Percentiles rank a stretch among this genome's conserved stretches.
Conservation (phyloP, 2,888 invertebrate species). For the Tetramorium bicarinatum region DNA sequence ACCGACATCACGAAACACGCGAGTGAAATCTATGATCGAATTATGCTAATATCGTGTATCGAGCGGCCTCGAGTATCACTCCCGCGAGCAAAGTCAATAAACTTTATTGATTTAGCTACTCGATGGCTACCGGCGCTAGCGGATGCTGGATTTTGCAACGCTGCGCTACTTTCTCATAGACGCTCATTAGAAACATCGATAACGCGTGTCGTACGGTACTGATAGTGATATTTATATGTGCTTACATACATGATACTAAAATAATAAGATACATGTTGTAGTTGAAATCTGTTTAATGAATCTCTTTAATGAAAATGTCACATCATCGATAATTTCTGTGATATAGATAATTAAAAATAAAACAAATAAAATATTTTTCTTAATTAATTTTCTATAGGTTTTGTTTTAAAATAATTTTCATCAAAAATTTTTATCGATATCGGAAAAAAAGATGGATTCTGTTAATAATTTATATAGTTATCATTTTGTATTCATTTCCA, state of each 20-base stretch:
- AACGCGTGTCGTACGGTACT: not conserved
- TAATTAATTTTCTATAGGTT: not conserved
- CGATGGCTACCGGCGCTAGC: not conserved
- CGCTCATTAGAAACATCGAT: slow-evolving; percentile 17
- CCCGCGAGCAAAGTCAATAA: slow-evolving; percentile 41
- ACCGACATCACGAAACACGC: not conserved
- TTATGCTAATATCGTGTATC: slow-evolving; percentile 41
- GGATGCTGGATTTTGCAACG: slow-evolving; percentile 15
- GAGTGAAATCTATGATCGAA: slow-evolving; percentile 32
- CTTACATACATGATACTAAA: not conserved
- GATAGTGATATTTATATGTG: slow-evolving; percentile 14
- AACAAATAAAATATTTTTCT: not conserved
- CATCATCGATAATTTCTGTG: not conserved
- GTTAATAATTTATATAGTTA: not conserved
- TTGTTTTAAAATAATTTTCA: not conserved
- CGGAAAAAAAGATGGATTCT: not conserved
- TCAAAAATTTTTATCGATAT: not conserved
- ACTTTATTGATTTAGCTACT: slow-evolving; percentile 44
- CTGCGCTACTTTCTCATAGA: slow-evolving; percentile 4
- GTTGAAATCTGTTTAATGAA: not conserved
- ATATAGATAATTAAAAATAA: slow-evolving; percentile 2
- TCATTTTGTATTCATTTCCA: not conserved
- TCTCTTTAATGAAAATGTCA: not conserved
- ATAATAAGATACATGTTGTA: not conserved
- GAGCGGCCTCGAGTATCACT: slow-evolving; percentile 26